These are phyloP conservation scores for Tympanuchus pallidicinctus DNA, from an alignment of 2,113 vertebrate species.

Conservation along the genomic window DNA sequence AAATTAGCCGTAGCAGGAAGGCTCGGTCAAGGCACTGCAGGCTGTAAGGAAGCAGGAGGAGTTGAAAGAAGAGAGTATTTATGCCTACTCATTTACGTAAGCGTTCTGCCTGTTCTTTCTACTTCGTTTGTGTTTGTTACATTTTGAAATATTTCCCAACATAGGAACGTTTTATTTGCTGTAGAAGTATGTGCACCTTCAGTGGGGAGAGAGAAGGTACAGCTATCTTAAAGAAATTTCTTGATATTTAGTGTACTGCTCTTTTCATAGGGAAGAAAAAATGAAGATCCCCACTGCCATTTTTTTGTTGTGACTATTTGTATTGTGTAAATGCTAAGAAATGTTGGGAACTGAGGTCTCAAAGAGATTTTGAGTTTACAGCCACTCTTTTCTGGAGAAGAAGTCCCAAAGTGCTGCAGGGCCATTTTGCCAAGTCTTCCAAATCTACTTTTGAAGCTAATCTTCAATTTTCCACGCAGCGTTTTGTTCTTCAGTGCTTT, in stretches of 20 bases:
- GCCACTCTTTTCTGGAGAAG: not conserved
- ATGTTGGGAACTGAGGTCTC: not conserved
- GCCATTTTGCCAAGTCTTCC: not conserved
- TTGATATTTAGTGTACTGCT: not conserved
- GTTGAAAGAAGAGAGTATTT: not conserved
- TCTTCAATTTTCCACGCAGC: not conserved
- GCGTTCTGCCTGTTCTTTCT: not conserved
- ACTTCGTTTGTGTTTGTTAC: not conserved
- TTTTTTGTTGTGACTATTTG: not conserved
- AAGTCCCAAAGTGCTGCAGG: not conserved
- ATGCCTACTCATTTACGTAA: not conserved
- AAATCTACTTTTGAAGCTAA: not conserved
- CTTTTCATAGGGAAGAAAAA: not conserved
- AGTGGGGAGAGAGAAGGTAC: not conserved
- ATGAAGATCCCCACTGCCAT: not conserved
- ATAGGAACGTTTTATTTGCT: not conserved
- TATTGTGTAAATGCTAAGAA: not conserved
- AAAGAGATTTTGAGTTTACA: not conserved
- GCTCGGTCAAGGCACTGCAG: not conserved
- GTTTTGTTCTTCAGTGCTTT: slow-evolving; percentile 22
- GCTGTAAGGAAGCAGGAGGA: not conserved
- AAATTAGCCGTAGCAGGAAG: not conserved
- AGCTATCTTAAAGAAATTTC: not conserved
- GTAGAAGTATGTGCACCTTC: not conserved
- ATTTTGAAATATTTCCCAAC: not conserved